Evolutionary conservation across 2,113 vertebrate species (phyloP).

Genomic region (Thermophis baileyi): DNA sequence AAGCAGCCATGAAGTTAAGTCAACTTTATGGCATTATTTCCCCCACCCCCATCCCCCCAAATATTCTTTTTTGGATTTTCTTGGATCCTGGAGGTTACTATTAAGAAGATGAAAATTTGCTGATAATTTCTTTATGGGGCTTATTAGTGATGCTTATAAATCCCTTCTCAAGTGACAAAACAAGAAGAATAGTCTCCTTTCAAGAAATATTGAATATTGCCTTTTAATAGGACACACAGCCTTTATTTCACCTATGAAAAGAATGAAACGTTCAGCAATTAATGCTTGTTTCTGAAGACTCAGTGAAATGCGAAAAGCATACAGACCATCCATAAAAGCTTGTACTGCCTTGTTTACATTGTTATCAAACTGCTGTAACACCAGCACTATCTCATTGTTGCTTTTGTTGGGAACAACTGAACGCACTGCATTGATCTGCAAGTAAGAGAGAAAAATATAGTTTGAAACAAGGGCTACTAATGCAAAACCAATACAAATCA

Average conservation of each 20-base stretch:
- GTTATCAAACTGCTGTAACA: slow-evolving; percentile 79
- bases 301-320: slow-evolving; percentile 3
- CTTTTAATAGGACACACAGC: not conserved
- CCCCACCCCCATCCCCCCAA: not conserved
- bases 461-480: not conserved
- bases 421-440: slow-evolving; percentile 75
- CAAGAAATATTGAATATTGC: not conserved
- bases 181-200: not conserved
- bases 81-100: not conserved
- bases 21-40: not conserved
- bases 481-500: not conserved
- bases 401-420: slow-evolving; percentile 76
- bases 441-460: slow-evolving; percentile 18
- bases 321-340: slow-evolving; percentile 78
- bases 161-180: not conserved
- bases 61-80: not conserved
- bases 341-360: slow-evolving; percentile 79
- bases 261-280: not conserved
- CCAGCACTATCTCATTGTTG: slow-evolving; percentile 79
- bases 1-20: not conserved
- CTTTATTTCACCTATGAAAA: not conserved
- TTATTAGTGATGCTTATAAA: not conserved
- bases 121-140: not conserved
- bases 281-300: not conserved
- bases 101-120: not conserved